Evolutionary conservation across 2,113 vertebrate genomes (phyloP).

Genomic region (Psophia crepitans): DNA sequence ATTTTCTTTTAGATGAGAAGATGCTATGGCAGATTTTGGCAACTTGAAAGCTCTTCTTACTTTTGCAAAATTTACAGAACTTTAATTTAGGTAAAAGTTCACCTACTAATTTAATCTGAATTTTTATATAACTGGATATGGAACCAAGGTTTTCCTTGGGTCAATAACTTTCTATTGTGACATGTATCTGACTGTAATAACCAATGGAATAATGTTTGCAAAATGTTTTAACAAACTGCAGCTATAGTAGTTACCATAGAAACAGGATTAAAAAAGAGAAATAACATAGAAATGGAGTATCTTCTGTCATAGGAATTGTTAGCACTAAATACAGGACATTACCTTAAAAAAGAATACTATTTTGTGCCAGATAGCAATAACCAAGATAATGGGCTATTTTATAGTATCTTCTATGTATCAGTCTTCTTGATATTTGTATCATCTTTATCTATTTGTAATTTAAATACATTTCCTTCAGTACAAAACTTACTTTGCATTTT

Average conservation of each 20-base stretch:
- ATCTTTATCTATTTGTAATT: not conserved
- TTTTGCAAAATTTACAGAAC: not conserved
- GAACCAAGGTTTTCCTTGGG: not conserved
- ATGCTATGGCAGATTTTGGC: not conserved
- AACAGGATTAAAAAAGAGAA: not conserved
- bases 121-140: not conserved
- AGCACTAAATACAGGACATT: not conserved
- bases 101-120: not conserved
- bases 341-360: not conserved
- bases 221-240: not conserved
- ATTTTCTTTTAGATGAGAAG: not conserved
- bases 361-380: not conserved
- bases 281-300: not conserved
- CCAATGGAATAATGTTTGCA: not conserved
- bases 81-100: not conserved
- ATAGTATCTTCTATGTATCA: not conserved
- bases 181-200: not conserved
- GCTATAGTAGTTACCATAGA: constrained; percentile 12
- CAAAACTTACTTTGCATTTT: not conserved
- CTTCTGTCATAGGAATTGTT: not conserved
- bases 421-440: not conserved
- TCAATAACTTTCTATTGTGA: not conserved
- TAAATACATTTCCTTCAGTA: not conserved
- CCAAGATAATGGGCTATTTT: not conserved
- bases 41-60: not conserved